Conservation (phyloP, 2,888 invertebrate species). For the Steromphala cineraria region DNA sequence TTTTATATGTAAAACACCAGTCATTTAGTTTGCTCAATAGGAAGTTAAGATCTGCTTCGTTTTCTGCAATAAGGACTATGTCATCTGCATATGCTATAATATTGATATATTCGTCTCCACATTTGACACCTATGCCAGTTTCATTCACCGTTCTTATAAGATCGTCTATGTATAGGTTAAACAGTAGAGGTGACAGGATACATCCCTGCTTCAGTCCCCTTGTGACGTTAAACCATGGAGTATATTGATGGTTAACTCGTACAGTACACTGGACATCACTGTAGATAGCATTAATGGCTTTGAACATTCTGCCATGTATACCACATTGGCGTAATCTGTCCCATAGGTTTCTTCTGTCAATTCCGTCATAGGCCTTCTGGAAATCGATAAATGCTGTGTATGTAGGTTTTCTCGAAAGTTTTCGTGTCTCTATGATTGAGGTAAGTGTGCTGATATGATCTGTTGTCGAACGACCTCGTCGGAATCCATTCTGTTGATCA, state of each 20-base stretch:
- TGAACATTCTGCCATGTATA: not conserved
- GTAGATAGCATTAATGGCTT: not conserved
- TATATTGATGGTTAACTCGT: not conserved
- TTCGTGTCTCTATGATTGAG: not conserved
- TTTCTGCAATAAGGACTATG: not conserved
- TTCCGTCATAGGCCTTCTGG: not conserved
- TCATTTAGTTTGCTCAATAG: not conserved
- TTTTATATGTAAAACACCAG: not conserved
- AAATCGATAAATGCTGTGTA: not conserved
- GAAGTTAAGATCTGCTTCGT: not conserved
- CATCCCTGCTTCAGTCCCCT: slow-evolving; percentile 8
- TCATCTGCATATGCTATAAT: not conserved
- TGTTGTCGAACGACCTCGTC: not conserved
- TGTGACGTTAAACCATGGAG: not conserved
- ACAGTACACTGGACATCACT: not conserved
- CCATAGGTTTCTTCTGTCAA: not conserved
- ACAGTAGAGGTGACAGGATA: slow-evolving; percentile 1
- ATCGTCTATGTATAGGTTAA: slow-evolving; percentile 1
- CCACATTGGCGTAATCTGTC: not conserved
- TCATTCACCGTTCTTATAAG: not conserved
- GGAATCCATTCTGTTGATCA: slow-evolving; percentile 10
- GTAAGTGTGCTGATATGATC: not conserved
- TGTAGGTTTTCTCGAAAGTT: not conserved
- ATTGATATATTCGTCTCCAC: not conserved
- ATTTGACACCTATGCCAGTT: not conserved